These are phyloP conservation scores for Phlogophora meticulosa DNA, from an alignment of 2,888 invertebrate species.

Conservation along the genomic window DNA sequence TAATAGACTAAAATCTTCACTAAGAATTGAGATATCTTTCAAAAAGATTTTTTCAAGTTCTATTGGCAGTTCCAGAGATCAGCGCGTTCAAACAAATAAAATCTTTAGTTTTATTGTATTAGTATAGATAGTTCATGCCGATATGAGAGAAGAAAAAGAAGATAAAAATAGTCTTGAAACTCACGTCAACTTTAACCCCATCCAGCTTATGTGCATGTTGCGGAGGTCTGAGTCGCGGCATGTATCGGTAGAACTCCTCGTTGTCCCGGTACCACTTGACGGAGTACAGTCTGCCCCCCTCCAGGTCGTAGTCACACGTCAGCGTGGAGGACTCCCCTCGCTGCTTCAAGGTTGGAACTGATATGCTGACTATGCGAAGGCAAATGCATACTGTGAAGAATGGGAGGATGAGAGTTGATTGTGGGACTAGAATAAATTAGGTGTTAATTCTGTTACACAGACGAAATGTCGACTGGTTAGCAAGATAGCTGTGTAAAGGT, in stretches of 20 bases:
- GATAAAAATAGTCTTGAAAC: constrained; percentile 66
- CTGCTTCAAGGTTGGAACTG: constrained; percentile 91
- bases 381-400: constrained; percentile 79
- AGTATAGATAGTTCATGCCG: too few relatives aligned
- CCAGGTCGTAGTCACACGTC: constrained; percentile 92
- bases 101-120: too few relatives aligned
- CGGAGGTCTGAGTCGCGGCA: constrained; percentile 92
- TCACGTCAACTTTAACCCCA: constrained; percentile 92
- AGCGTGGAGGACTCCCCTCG: constrained; percentile 91
- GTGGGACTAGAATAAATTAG: background rate
- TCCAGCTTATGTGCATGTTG: constrained; percentile 92
- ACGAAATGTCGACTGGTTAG: background rate
- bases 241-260: constrained; percentile 93
- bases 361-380: constrained; percentile 87
- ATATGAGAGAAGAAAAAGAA: background rate
- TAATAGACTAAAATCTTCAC: too few relatives aligned
- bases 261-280: constrained; percentile 93
- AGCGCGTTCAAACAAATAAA: too few relatives aligned
- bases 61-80: too few relatives aligned
- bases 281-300: constrained; percentile 92
- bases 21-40: too few relatives aligned
- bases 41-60: too few relatives aligned
- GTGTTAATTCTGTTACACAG: background rate
- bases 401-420: background rate
- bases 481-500: background rate